These are phyloP conservation scores for Orthochromis malagaraziensis DNA, from an alignment of 2,113 vertebrate genomes.

Conservation along the genomic window DNA sequence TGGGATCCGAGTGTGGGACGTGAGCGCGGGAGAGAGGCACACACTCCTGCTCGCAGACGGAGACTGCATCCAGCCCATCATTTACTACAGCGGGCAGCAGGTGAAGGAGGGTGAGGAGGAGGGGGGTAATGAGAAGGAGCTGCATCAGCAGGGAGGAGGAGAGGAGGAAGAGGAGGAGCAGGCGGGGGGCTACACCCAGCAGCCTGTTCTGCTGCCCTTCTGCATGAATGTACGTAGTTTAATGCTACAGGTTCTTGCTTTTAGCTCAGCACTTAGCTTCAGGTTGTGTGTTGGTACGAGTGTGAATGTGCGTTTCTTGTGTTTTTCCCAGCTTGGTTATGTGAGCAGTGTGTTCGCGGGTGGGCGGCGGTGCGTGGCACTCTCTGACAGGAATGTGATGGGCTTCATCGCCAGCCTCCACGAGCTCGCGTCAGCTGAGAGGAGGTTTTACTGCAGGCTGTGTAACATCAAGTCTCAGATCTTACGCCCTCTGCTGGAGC, in stretches of 20 bases:
- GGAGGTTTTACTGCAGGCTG: conserved; percentile 87
- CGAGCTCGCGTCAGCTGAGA: conserved; percentile 88
- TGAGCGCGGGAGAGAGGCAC: conserved; percentile 83
- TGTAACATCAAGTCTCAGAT: conserved; percentile 83
- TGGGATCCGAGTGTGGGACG: conserved; percentile 82
- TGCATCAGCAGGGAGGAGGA: conserved; percentile 54
- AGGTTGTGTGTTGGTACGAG: neutral
- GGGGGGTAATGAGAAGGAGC: neutral
- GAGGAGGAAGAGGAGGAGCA: conserved; percentile 29
- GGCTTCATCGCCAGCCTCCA: conserved; percentile 91
- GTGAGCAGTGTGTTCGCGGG: conserved; percentile 86
- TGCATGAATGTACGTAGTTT: conserved; percentile 82
- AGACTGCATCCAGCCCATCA: conserved; percentile 87
- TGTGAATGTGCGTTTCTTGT: neutral
- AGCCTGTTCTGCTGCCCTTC: conserved; percentile 77
- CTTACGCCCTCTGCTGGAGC: conserved; percentile 85
- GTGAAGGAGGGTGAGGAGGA: conserved; percentile 35
- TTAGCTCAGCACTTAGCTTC: neutral
- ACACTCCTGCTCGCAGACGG: conserved; percentile 87
- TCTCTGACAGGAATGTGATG: conserved; percentile 88
- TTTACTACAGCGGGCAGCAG: conserved; percentile 90
- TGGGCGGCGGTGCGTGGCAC: conserved; percentile 75
- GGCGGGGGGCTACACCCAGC: conserved; percentile 66
- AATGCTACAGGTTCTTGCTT: neutral
- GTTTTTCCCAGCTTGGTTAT: conserved; percentile 80